phyloP scores from a whole-genome alignment of 2,113 vertebrate species.

The Phaethon lepturus region DNA sequence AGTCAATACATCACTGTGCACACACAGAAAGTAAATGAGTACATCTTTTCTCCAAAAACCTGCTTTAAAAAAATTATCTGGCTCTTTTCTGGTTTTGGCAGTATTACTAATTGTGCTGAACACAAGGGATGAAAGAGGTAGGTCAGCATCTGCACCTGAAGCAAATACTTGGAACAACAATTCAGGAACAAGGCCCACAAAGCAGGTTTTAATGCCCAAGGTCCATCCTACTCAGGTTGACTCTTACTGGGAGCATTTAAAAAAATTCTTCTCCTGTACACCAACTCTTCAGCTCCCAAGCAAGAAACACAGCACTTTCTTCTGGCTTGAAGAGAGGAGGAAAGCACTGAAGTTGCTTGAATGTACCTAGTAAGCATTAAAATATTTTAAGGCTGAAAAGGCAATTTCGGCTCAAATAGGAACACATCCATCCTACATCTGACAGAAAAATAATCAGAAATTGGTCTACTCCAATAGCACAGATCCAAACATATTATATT shows the following conservation, averaged over 20 bases:
- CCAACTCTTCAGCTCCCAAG: not conserved
- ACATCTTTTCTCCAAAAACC: not conserved
- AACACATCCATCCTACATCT: conserved; percentile 9
- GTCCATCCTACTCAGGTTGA: not conserved
- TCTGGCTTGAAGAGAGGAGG: not conserved
- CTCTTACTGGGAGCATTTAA: not conserved
- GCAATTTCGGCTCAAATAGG: conserved; percentile 15
- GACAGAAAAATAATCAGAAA: conserved; percentile 19
- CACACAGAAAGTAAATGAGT: not conserved
- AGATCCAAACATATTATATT: conserved; percentile 2
- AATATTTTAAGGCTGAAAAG: not conserved
- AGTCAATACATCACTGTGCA: not conserved
- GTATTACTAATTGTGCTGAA: not conserved
- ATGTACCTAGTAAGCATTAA: not conserved
- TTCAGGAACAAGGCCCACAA: not conserved
- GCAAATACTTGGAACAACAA: not conserved
- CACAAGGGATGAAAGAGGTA: not conserved
- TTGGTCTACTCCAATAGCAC: not conserved
- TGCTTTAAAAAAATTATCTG: not conserved
- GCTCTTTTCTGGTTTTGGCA: not conserved
- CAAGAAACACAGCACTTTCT: not conserved
- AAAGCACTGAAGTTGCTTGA: not conserved
- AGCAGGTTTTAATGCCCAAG: not conserved
- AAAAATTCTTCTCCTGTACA: not conserved
- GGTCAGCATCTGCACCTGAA: conserved; percentile 1